These are phyloP conservation scores for Tholera decimalis DNA, from an alignment of 2,888 invertebrate genomes.

Conservation along the genomic window DNA sequence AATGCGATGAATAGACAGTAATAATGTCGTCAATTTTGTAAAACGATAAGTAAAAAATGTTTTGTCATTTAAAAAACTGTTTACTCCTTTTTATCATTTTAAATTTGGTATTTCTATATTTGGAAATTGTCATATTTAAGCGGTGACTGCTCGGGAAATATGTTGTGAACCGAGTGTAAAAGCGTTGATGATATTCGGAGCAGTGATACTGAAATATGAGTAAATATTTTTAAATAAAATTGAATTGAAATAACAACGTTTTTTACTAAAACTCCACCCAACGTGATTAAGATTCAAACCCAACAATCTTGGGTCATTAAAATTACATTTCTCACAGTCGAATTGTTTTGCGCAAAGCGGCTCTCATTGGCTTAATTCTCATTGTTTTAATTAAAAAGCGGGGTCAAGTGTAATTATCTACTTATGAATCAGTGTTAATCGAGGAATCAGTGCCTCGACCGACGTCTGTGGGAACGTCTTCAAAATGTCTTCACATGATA, in stretches of 20 bases:
- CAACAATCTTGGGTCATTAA: constrained; percentile 49
- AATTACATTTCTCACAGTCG: constrained; percentile 70
- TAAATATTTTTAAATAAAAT: constrained; percentile 88
- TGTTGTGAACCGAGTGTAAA: constrained; percentile 68
- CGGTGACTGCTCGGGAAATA: constrained; percentile 72
- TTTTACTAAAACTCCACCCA: constrained; percentile 59
- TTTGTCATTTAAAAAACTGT: constrained; percentile 75
- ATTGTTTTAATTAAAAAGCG: constrained; percentile 82
- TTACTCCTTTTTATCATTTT: constrained; percentile 84
- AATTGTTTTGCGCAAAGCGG: constrained; percentile 68
- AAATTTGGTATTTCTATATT: constrained; percentile 84
- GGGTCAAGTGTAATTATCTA: constrained; percentile 87
- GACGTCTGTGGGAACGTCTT: constrained; percentile 88
- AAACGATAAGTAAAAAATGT: constrained; percentile 70
- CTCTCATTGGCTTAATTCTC: constrained; percentile 69
- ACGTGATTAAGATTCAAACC: constrained; percentile 35
- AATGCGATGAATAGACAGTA: constrained; percentile 70
- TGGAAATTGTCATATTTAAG: constrained; percentile 77
- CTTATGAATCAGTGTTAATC: constrained; percentile 89
- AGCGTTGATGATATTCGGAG: constrained; percentile 73
- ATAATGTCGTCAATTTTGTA: constrained; percentile 79
- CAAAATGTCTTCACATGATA: constrained; percentile 90
- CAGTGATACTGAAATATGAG: constrained; percentile 85
- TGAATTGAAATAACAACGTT: constrained; percentile 77
- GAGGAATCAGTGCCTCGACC: constrained; percentile 85